phyloP scores from a whole-genome alignment of 2,888 invertebrate species.

The Spodoptera littoralis region DNA sequence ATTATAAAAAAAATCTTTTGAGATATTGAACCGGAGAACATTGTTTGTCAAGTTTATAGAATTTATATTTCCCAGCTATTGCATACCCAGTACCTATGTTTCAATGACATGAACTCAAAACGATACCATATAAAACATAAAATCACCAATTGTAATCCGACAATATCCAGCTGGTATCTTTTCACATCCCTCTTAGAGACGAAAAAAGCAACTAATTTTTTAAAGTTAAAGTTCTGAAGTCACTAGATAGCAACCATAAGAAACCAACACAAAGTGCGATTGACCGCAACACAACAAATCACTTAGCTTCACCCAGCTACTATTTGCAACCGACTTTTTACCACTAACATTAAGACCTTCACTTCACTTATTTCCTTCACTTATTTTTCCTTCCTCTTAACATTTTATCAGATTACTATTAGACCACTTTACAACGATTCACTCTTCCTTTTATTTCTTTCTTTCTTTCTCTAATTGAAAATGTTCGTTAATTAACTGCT shows the following conservation, averaged over 20 bases:
- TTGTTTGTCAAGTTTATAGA: too few relatives aligned
- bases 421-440: constrained; percentile 48
- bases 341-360: constrained; percentile 48
- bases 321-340: constrained; percentile 68
- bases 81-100: constrained; percentile 1
- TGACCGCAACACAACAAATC: constrained; percentile 85
- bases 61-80: too few relatives aligned
- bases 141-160: too few relatives aligned
- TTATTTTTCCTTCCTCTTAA: constrained; percentile 54
- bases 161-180: background rate
- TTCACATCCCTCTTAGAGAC: background rate
- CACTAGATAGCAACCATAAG: constrained; percentile 70
- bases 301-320: constrained; percentile 77
- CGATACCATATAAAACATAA: too few relatives aligned
- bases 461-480: constrained; percentile 27
- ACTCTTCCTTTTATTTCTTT: constrained; percentile 32
- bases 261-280: constrained; percentile 75
- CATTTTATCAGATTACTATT: constrained; percentile 58
- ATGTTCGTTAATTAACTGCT: constrained; percentile 43
- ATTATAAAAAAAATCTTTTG: too few relatives aligned
- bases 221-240: constrained; percentile 67
- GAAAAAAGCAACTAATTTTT: constrained; percentile 8
- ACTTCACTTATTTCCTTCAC: background rate
- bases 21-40: too few relatives aligned
- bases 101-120: background rate